Evolutionary conservation across 1,140 invertebrate species (phyloP).

Genomic region (honey bee (Apis mellifera)): DNA sequence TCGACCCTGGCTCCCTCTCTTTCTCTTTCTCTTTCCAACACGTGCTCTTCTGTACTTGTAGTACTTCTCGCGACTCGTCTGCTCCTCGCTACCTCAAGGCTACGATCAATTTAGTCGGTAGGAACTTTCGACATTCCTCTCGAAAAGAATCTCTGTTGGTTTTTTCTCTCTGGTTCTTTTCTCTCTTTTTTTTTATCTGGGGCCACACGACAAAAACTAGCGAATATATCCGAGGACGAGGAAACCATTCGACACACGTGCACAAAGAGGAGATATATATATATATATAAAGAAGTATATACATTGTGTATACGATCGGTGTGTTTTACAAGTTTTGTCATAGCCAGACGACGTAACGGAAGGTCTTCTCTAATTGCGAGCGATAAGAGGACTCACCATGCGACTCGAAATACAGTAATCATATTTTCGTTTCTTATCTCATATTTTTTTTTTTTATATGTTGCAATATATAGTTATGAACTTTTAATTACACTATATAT

Average conservation of each 20-base stretch:
- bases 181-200: background rate
- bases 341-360: conserved; percentile 13
- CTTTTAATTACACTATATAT: background rate
- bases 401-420: background rate
- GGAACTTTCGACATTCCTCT: conserved; percentile 38
- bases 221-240: conserved; percentile 29
- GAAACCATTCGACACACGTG: background rate
- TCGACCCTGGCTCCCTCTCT: conserved; percentile 46
- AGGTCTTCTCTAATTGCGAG: background rate
- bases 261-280: background rate
- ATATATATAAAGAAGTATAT: background rate
- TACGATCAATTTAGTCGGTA: conserved; percentile 39
- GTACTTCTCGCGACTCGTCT: conserved; percentile 45
- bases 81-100: conserved; percentile 44
- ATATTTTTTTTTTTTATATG: background rate
- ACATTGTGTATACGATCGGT: background rate
- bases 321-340: background rate
- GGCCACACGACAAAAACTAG: background rate
- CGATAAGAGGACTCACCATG: conserved; percentile 12
- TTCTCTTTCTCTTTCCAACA: background rate
- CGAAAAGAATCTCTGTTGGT: conserved; percentile 41
- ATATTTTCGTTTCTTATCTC: background rate
- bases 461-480: no score
- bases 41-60: conserved; percentile 47
- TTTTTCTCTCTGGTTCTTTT: background rate